A percentile compares a stretch with the other conserved stretches of the same genome.
Evolutionary conservation across 2,113 vertebrate genomes (phyloP).

Genomic region (Muntiacus muntjak): DNA sequence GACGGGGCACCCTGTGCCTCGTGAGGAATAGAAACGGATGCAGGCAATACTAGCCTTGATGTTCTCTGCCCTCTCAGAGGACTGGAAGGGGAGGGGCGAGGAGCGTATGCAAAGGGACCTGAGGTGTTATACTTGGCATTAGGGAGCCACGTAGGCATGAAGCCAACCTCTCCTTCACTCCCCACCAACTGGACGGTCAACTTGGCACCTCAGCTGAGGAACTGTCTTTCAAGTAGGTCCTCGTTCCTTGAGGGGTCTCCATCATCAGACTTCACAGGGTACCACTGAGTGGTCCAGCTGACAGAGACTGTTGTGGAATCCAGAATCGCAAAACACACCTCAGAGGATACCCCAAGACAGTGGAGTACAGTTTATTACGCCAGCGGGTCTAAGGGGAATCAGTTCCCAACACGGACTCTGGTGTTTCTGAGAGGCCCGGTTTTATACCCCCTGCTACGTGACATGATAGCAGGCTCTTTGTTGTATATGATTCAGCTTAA

Average conservation of each 20-base stretch:
- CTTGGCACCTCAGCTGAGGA: neutral
- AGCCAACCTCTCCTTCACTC: neutral
- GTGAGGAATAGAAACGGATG: rapidly evolving
- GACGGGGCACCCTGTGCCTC: neutral
- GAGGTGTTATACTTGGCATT: rapidly evolving
- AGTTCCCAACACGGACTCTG: neutral
- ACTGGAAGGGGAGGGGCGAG: rapidly evolving
- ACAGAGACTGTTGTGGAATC: neutral
- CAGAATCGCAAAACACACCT: neutral
- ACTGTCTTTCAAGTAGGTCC: neutral
- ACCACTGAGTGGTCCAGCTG: neutral
- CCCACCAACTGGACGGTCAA: neutral
- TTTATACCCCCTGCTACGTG: rapidly evolving
- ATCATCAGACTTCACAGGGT: neutral
- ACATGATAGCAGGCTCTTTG: neutral
- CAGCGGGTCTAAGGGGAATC: neutral
- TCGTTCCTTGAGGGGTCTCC: neutral
- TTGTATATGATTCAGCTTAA: neutral
- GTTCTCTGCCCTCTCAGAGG: neutral
- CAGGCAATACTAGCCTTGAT: neutral
- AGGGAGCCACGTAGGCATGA: neutral
- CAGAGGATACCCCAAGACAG: neutral
- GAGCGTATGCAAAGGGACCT: neutral
- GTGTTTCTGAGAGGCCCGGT: neutral
- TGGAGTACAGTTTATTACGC: neutral